Evolutionary conservation across 1,140 invertebrate genomes (phyloP), one percentile per base, ranked within the genome.

Genomic region (Chelonus insularis): DNA sequence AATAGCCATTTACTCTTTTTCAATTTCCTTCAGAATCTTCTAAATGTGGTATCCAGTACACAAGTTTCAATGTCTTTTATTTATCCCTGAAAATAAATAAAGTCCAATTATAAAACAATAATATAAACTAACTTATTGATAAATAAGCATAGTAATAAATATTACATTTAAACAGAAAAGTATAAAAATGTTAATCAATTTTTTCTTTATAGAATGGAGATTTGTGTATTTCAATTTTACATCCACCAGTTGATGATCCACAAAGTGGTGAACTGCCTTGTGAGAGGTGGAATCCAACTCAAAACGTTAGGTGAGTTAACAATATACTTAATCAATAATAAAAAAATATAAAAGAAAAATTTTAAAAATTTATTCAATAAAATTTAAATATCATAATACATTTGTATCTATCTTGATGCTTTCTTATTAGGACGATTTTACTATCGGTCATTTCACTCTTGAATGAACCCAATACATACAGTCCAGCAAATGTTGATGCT

Each of bases 231-330:
- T 98, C 96, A 65, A 99, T 99, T 78, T 86, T 99, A 43, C 98
- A 99, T 82, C 96, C 98, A 52, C 97, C 98, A 21, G 90, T 99
- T 54, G 97, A 99, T 82, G 97, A 99, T 84, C 97, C 97, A 37
- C 97, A 99, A 74, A 98, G 94, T 71, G 97, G 97, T 7, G 97
- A 99, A 80, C 80, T 99, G 68, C 96, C 98, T 0, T 99, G 96
- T 82, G 98, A 99, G 84, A 91, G 97, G 80, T 99, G 98, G 97
- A 99, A 99, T 86, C 98, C 98, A 25, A 99, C 98, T 57, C 98
- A 99, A 84, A 99, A 95, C 79, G 97, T 99, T 62, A 90, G 89
- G 88, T 91, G 62, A 60, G 25, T 7, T 4, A 29, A 29, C 7
- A 29, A 3, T 7, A 29, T 29, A 29, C 25, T 3, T 29, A 11